Evolutionary conservation across 2,888 invertebrate genomes (phyloP).

Genomic region (Drymonia ruficornis): DNA sequence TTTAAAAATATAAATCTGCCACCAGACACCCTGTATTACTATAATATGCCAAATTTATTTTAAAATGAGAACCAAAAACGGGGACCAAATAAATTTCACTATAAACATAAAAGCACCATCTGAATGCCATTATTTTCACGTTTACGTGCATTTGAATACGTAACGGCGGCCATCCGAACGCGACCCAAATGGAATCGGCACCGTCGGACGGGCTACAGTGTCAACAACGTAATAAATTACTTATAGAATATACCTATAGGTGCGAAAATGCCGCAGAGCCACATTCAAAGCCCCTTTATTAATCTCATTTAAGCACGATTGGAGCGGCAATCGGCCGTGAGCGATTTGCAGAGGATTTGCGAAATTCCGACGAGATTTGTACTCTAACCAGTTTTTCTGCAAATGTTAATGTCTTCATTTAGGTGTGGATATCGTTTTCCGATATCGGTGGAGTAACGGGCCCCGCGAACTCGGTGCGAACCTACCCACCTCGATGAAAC

Average conservation of each 20-base stretch:
- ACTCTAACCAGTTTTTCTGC: conserved; percentile 38
- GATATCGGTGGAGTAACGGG: conserved; percentile 27
- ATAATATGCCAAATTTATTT: neutral
- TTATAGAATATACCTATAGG: conserved; percentile 20
- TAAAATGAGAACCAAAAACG: neutral
- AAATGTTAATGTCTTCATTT: conserved; percentile 43
- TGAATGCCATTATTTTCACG: conserved; percentile 11
- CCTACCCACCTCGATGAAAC: conserved; percentile 10
- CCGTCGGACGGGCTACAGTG: conserved; percentile 9
- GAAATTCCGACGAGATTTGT: conserved; percentile 38
- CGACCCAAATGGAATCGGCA: conserved; percentile 12
- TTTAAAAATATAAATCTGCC: no score
- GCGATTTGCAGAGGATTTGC: conserved; percentile 48
- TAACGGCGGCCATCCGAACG: neutral
- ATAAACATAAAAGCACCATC: conserved; percentile 8
- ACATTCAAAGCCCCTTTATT: conserved; percentile 53
- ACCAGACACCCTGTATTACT: no score
- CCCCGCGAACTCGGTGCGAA: conserved; percentile 3
- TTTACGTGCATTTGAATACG: conserved; percentile 3
- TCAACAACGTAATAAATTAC: conserved; percentile 13
- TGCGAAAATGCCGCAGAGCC: conserved; percentile 37
- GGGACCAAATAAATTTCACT: no score
- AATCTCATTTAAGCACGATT: conserved; percentile 62
- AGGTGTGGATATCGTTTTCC: conserved; percentile 44
- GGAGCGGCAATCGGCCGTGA: conserved; percentile 51